A percentile compares a stretch with the other conserved stretches of the same genome.
Evolutionary conservation across 2,113 vertebrate genomes (phyloP).

Genomic region (Myotis lucifugus): DNA sequence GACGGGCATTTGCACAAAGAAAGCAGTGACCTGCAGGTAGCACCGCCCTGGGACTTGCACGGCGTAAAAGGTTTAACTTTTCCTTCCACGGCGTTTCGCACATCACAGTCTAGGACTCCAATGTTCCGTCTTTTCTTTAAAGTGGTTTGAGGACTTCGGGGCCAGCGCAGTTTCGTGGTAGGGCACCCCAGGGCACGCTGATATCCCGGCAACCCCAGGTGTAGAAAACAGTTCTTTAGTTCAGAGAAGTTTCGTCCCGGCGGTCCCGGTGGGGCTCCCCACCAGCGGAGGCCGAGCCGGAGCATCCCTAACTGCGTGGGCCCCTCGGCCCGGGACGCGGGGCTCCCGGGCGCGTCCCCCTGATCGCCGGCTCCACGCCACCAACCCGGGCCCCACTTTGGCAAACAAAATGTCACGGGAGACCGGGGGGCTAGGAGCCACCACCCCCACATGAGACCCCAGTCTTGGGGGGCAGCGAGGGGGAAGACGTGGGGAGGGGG

Average conservation of each 20-base stretch:
- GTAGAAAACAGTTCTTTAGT: neutral
- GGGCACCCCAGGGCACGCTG: conserved; percentile 31
- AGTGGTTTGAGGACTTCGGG: neutral
- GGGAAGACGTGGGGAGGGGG: neutral
- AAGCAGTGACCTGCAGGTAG: conserved; percentile 46
- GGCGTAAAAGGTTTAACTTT: neutral
- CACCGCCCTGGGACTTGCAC: neutral
- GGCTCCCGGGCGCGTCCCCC: neutral
- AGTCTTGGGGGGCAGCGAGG: neutral
- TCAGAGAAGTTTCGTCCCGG: neutral
- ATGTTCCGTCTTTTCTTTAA: neutral
- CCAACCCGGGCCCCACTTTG: neutral
- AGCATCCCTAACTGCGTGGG: conserved; percentile 23
- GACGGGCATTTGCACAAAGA: conserved; percentile 38
- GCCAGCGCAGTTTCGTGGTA: neutral
- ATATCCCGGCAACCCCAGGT: neutral
- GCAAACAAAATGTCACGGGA: conserved; percentile 29
- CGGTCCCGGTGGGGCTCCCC: neutral
- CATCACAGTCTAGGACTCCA: neutral
- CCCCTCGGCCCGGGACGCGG: neutral
- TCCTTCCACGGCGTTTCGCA: neutral
- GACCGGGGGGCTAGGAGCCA: neutral
- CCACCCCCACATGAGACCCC: neutral
- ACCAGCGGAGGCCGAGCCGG: neutral
- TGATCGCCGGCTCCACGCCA: neutral